Evolutionary conservation across 1,140 invertebrate genomes (phyloP).

Genomic region (Bombus confusus): DNA sequence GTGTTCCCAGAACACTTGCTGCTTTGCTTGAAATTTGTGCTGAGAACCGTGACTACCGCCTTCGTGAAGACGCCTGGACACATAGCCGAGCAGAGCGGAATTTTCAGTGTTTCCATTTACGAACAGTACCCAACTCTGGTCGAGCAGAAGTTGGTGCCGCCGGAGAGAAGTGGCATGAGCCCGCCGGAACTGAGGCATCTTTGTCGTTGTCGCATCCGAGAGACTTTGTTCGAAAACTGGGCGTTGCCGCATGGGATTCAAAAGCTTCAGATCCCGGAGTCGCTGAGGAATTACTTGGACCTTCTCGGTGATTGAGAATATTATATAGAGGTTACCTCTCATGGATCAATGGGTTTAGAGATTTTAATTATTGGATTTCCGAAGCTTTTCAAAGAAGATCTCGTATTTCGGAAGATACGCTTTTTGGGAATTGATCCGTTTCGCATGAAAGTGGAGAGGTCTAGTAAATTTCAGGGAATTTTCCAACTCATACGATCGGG

Average conservation of each 20-base stretch:
- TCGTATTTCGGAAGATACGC: not conserved
- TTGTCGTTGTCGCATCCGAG: constrained; percentile 86
- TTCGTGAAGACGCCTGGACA: constrained; percentile 74
- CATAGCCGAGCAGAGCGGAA: constrained; percentile 70
- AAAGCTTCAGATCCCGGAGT: constrained; percentile 85
- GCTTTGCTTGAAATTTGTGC: constrained; percentile 85
- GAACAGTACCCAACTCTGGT: constrained; percentile 86
- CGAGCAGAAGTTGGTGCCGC: constrained; percentile 85
- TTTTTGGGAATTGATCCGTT: no score
- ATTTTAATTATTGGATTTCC: not conserved
- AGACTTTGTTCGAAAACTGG: constrained; percentile 86
- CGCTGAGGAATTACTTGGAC: constrained; percentile 87
- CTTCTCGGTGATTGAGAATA: constrained; percentile 85
- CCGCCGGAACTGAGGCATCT: constrained; percentile 84
- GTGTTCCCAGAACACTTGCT: constrained; percentile 87
- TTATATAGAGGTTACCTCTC: no score
- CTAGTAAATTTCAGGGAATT: no score
- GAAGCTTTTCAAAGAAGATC: not conserved
- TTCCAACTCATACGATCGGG: no score
- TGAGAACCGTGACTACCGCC: constrained; percentile 84
- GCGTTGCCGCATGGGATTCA: constrained; percentile 88
- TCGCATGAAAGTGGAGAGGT: no score
- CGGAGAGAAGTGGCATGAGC: constrained; percentile 84
- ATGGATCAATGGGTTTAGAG: not conserved
- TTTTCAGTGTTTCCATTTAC: constrained; percentile 83